phyloP scores from a whole-genome alignment of 1,140 invertebrate species.

The Panulirus ornatus region DNA sequence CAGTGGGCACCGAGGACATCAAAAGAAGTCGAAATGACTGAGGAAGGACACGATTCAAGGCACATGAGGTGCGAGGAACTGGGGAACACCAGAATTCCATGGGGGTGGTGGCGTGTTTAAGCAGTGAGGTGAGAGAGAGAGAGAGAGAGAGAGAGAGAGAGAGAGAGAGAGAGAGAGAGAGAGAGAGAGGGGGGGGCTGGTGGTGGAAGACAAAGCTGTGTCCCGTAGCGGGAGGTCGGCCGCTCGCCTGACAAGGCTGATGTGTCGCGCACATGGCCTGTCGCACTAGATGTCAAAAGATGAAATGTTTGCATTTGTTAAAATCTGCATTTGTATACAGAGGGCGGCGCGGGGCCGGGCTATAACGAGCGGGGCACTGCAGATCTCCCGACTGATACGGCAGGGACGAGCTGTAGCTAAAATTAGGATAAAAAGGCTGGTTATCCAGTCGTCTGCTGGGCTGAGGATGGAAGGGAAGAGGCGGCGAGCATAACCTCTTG shows the following conservation, averaged over 20 bases:
- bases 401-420: not conserved
- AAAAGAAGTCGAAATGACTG: too few species aligned
- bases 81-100: too few species aligned
- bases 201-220: slow-evolving; percentile 24
- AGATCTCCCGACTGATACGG: not conserved
- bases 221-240: slow-evolving; percentile 10
- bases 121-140: too few species aligned
- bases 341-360: not conserved
- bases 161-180: not conserved
- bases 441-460: not conserved
- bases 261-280: slow-evolving; percentile 8
- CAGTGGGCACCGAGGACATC: too few species aligned
- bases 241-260: slow-evolving; percentile 15
- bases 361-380: not conserved
- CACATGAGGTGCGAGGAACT: too few species aligned
- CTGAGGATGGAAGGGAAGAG: too few species aligned
- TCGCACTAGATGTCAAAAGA: slow-evolving; percentile 4
- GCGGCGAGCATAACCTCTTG: too few species aligned
- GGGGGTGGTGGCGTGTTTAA: too few species aligned
- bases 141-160: too few species aligned
- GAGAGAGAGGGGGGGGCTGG: not conserved
- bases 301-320: slow-evolving; percentile 43
- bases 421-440: not conserved
- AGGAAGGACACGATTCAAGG: too few species aligned
- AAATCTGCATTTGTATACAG: slow-evolving; percentile 43